Evolutionary conservation across 2,113 vertebrate species (phyloP).

Genomic region (Phaethon lepturus): DNA sequence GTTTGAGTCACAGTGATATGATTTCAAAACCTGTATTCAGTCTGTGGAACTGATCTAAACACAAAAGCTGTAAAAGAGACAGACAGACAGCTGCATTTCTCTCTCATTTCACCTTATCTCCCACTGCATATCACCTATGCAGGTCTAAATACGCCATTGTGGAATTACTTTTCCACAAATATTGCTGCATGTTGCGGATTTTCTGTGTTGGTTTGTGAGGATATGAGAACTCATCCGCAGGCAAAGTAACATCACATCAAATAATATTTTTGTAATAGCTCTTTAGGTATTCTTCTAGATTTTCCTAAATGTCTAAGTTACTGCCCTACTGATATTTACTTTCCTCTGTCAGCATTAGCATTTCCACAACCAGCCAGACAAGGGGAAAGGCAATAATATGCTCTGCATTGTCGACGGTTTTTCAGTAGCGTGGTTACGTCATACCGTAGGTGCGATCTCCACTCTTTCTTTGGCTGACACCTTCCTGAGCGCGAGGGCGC

Average conservation of each 20-base stretch:
- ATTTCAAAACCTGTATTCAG: background rate
- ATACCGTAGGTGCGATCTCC: rapidly evolving
- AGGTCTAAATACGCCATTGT: rapidly evolving
- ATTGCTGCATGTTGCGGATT: background rate
- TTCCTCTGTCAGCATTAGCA: background rate
- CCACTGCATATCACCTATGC: background rate
- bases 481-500: too few relatives aligned
- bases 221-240: background rate
- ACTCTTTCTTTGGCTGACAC: background rate
- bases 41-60: background rate
- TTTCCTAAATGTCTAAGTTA: background rate
- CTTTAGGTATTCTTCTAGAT: background rate
- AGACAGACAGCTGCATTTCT: background rate
- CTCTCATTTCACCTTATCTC: background rate
- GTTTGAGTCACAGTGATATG: background rate
- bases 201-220: background rate
- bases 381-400: background rate
- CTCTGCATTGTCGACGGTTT: rapidly evolving
- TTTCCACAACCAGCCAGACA: background rate
- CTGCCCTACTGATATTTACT: background rate
- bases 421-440: rapidly evolving
- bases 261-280: background rate
- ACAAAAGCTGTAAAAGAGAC: background rate
- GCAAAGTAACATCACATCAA: background rate
- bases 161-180: background rate